Percentiles rank a stretch among this genome's conserved stretches.
These are phyloP conservation scores for Cottus gobio DNA, from an alignment of 2,113 vertebrate genomes.

Conservation along the genomic window DNA sequence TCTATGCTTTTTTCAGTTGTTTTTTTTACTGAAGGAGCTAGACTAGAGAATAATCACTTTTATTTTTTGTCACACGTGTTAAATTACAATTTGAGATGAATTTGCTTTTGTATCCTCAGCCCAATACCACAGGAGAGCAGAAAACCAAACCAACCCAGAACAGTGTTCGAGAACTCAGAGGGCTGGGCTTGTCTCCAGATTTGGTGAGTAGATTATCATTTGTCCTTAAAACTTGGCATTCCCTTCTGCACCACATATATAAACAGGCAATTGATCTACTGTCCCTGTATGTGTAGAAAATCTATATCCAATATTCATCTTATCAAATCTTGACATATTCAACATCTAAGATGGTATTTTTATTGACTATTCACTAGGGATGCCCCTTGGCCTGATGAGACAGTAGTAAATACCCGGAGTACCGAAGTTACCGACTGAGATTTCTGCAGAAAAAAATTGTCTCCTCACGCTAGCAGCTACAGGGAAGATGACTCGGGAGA, in stretches of 20 bases:
- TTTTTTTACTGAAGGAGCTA: background rate
- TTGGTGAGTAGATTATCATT: conserved; percentile 83
- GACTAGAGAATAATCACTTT: background rate
- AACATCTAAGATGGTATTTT: background rate
- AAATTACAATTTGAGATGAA: background rate
- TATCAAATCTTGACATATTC: background rate
- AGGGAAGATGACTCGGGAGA: too few relatives aligned
- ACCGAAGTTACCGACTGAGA: too few relatives aligned
- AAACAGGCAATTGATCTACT: background rate
- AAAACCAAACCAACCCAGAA: conserved; percentile 99
- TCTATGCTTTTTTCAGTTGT: background rate
- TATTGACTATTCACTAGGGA: too few relatives aligned
- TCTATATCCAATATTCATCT: background rate
- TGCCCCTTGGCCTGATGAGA: too few relatives aligned
- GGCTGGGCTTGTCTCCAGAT: conserved; percentile 94
- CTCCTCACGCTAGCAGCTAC: too few relatives aligned
- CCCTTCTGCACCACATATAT: background rate
- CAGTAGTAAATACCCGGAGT: too few relatives aligned
- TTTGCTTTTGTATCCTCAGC: conserved; percentile 76
- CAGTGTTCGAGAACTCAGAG: conserved; percentile 94
- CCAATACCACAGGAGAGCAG: conserved; percentile 95
- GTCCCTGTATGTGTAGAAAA: background rate
- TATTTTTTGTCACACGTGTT: background rate
- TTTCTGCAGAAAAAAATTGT: too few relatives aligned
- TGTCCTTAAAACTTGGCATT: background rate